These are phyloP conservation scores for Pelecanoides urinatrix DNA, from an alignment of 2,113 vertebrate species.

Conservation along the genomic window DNA sequence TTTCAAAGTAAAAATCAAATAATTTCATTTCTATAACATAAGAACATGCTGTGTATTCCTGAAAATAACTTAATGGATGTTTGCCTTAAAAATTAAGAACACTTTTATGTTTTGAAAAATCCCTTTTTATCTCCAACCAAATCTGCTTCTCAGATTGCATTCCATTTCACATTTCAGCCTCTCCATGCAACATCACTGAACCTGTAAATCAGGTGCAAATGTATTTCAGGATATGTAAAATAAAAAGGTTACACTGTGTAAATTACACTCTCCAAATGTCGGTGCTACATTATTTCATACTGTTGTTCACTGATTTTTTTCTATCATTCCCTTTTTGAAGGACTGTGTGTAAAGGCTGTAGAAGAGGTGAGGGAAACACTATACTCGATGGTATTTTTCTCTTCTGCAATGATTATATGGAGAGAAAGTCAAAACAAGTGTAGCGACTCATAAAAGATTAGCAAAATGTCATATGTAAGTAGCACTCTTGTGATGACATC, in stretches of 20 bases:
- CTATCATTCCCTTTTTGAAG: background rate
- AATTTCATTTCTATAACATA: background rate
- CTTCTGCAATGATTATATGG: background rate
- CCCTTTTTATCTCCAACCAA: background rate
- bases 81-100: background rate
- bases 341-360: background rate
- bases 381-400: background rate
- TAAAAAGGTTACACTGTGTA: background rate
- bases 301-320: background rate
- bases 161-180: background rate
- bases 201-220: background rate
- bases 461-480: background rate
- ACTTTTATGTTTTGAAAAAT: background rate
- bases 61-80: background rate
- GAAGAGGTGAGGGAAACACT: background rate
- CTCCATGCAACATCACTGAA: background rate
- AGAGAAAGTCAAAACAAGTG: conserved; percentile 18
- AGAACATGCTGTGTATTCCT: background rate
- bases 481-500: background rate
- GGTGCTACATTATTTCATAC: background rate
- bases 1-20: background rate
- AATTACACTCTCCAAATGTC: background rate
- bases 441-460: conserved; percentile 15
- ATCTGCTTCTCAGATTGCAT: background rate
- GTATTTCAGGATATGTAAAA: background rate